Evolutionary conservation across 2,113 vertebrate genomes (phyloP), one percentile per base, ranked within the genome.

Genomic region (Pelvicachromis taeniatus): DNA sequence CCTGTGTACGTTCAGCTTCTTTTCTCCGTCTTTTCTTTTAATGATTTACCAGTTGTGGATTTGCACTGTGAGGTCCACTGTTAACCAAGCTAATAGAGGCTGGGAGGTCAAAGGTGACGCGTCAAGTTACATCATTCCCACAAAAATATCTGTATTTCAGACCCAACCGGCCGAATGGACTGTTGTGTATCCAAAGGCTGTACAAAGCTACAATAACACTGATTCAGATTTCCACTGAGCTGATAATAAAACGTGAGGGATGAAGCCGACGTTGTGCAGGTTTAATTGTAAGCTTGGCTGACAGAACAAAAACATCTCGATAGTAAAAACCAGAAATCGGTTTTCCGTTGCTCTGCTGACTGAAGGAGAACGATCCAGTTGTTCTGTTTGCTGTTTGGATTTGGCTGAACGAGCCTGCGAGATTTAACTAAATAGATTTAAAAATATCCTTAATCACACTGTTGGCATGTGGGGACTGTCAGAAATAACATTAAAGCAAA

Each of bases 401-500:
- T 58, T 77, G 81, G 80, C 58, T 8, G 73, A 84, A 63, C 10
- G 79, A 87, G 84, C 77, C 13, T 7, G 61, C 59, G 65, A 79
- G 86, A 52, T 82, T 86, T 17, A 56, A 26, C 21, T 77, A 33
- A 88, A 86, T 11, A 8, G 81, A 82, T 88, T 75, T 77, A 84
- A 87, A 87, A 87, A 91, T 82, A 84, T 88, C 86, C 89, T 65
- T 87, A 89, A 85, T 89, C 77, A 55, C 6, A 58, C 68, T 16
- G 84, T 8, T 16, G 83, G 87, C 52, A 45, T 75, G 79, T 50
- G 61, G 73, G 42, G 33, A 12, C 77, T 33, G 88, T 83, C 87
- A 88, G 85, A 78, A 92, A 79, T 50, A 82, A 80, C 87, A 88
- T 87, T 48, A 83, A 89, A 90, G 83, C 2, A 1, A 56, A 6